Base-by-base conservation (phyloP, 2,797 vertebrate species). In the Fratercula arctica region DNA sequence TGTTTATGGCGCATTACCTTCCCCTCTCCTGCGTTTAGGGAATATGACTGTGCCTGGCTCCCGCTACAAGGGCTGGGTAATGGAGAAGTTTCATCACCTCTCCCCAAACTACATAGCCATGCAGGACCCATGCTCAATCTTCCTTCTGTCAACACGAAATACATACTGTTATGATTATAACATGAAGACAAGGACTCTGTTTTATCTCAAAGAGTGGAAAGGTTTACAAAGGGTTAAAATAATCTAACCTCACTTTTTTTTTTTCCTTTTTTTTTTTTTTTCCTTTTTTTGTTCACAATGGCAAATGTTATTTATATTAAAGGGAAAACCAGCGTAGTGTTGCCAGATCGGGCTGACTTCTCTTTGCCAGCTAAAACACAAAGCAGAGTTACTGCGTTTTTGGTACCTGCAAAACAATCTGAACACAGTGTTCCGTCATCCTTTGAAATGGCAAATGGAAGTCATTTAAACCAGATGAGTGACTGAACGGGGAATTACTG, bases 391-490 rank as follows among this genome's bases (percentile, higher is more conserved):
- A 91, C 87, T 91, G 81, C 19, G 4, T 95, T 96, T 97, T 97
- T 60, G 96, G 91, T 98, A 98, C 98, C 97, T 98, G 97, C 93
- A 97, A 97, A 98, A 95, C 93, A 96, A 90, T 97, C 94, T n/a
- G 89, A 96, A 93, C 87, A n/a, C 76, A 95, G 90, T 54, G 85
- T 98, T 97, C 96, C 97, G 97, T 97, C 98, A 97, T 98, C 96
- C 95, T 97, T 98, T 98, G 95, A 98, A 98, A 97, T 69, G 96
- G 97, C 97, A 97, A 98, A 97, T 98, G 98, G 98, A 98, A 98
- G 93, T 98, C 98, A 98, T 98, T 98, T 97, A 98, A 98, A 98
- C 97, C 97, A 98, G 97, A 98, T 98, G 98, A 98, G 95, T 85
- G 76, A 96, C 83, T 96, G 97, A 95, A 86, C 6, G 13, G 97